Percentiles rank a stretch among this genome's conserved stretches.
These are phyloP conservation scores for Nowickia ferox DNA, from an alignment of 2,888 invertebrate genomes.

Conservation along the genomic window DNA sequence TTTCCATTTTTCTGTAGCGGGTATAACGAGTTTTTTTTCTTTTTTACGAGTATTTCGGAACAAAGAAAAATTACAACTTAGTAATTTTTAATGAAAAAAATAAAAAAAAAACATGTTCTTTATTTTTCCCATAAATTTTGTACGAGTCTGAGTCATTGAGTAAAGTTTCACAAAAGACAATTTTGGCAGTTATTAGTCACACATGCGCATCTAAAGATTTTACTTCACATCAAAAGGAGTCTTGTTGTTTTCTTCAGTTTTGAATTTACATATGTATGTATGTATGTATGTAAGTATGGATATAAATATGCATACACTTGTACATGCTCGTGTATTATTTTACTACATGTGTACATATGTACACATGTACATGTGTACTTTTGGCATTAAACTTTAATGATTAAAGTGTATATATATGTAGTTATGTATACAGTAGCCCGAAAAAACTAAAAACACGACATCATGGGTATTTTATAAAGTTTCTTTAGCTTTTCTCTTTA, in stretches of 20 bases:
- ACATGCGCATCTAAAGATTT: conserved; percentile 67
- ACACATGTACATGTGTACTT: background rate
- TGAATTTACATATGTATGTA: conserved; percentile 20
- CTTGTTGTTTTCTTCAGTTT: conserved; percentile 12
- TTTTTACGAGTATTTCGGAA: conserved; percentile 25
- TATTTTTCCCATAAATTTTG: conserved; percentile 35
- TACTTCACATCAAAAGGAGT: conserved; percentile 25
- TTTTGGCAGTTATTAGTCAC: conserved; percentile 70
- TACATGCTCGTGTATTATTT: conserved; percentile 3
- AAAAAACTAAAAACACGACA: no score
- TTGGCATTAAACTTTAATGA: no score
- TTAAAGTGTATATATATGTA: background rate
- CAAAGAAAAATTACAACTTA: conserved; percentile 48
- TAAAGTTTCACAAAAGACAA: conserved; percentile 40
- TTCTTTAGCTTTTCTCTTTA: no score
- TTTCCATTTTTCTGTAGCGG: conserved; percentile 3
- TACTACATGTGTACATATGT: background rate
- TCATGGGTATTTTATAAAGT: no score
- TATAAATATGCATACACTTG: background rate
- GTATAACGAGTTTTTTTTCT: conserved; percentile 1
- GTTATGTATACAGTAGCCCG: background rate
- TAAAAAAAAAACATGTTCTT: conserved; percentile 22
- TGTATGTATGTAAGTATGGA: conserved; percentile 11
- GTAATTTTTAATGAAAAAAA: conserved; percentile 24
- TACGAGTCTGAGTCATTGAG: conserved; percentile 51